These are phyloP conservation scores for Seriola quinqueradiata DNA, from an alignment of 2,113 vertebrate genomes.

Conservation along the genomic window DNA sequence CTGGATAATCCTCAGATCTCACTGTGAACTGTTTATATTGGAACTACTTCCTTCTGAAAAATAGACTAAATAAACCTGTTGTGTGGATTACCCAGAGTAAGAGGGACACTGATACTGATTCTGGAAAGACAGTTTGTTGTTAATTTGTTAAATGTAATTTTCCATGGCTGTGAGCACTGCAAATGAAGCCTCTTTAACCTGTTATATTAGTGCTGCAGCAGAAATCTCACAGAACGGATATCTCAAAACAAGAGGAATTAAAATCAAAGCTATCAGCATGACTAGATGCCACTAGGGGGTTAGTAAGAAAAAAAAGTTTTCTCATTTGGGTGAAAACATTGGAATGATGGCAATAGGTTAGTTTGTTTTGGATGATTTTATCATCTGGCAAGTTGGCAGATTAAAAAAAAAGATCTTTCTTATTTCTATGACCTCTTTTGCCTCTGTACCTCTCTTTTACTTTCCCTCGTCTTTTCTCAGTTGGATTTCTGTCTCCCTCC, in stretches of 20 bases:
- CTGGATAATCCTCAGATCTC: conserved; percentile 4
- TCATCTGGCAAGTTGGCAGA: conserved; percentile 13
- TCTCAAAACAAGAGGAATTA: conserved; percentile 8
- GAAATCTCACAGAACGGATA: not conserved
- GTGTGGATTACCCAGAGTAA: not conserved
- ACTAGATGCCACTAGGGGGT: not conserved
- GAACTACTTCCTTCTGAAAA: conserved; percentile 7
- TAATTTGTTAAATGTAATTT: conserved; percentile 11
- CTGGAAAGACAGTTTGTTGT: conserved; percentile 4
- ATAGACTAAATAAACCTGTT: conserved; percentile 3
- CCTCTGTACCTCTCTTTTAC: conserved; percentile 6
- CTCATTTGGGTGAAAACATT: conserved; percentile 9
- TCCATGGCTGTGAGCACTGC: not conserved
- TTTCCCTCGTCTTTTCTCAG: conserved; percentile 46
- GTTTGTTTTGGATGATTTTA: conserved; percentile 23
- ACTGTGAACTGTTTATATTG: conserved; percentile 28
- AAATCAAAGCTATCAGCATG: conserved; percentile 3
- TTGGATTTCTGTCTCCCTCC: conserved; percentile 59
- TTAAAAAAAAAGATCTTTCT: not conserved
- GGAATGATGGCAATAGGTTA: not conserved
- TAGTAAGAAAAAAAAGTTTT: not conserved
- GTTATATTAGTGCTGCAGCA: not conserved
- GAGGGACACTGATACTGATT: not conserved
- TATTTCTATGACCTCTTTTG: conserved; percentile 13
- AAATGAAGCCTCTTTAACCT: conserved; percentile 8